Evolutionary conservation across 2,113 vertebrate species (phyloP), one percentile per base, ranked within the genome.

Genomic region (Thunnus maccoyii): DNA sequence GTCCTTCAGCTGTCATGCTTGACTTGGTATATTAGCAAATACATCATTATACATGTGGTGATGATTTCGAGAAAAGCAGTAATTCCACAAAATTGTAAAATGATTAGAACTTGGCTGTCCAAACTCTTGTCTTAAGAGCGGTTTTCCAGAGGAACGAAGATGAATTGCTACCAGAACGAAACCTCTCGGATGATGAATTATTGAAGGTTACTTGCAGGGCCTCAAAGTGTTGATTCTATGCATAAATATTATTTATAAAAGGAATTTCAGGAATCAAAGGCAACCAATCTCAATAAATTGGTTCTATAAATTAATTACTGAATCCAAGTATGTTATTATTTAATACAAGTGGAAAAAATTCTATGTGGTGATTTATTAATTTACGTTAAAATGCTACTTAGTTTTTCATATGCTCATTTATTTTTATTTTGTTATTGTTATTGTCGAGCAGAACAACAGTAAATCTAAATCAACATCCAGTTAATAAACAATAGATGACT

Each of bases 61-160:
- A 82, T 80, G 62, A 79, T 85, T 86, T 85, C 1, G 22, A 63
- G 76, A 71, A 50, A 54, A 71, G 41, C 71, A 71, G 56, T 32
- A 36, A 72, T 60, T 78, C 66, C 54, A 74, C 72, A 75, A 80
- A 86, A 80, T 22, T 71, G 75, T 79, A n/a, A 86, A 86, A 74
- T 70, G 13, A 73, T 82, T 62, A 68, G 55, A 57, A 74, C 50
- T 74, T 69, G 47, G 74, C 67, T 67, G 44, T 55, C 25, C 64
- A 75, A 72, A 75, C 70, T 63, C 22, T 63, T 78, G 27, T 61
- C 30, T 46, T 6, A 32, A 68, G 54, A 65, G 54, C 48, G 64
- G 15, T 52, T 67, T 72, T 65, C 71, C 71, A 89, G 20, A 41
- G 46, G 32, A 86, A 51, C n/a, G 68, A 72, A 50, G 27, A 76